Percentiles rank a stretch among this genome's conserved stretches.
Evolutionary conservation across 2,888 invertebrate genomes (phyloP).

Genomic region (Parochlus steinenii): DNA sequence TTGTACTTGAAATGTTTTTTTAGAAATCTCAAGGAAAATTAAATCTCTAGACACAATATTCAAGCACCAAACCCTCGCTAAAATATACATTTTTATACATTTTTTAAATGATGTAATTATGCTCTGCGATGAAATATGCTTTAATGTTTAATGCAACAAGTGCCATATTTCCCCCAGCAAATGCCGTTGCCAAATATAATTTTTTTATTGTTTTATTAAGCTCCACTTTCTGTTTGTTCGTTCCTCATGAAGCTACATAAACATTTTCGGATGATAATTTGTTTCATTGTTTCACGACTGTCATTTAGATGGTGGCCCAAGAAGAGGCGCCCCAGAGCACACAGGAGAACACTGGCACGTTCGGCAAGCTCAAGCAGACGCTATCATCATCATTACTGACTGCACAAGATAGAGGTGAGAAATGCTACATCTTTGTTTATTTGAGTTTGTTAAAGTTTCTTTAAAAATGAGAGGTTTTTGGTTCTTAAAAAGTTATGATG

Average conservation of each 20-base stretch:
- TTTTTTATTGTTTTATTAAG: no score
- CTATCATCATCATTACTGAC: slow-evolving; percentile 64
- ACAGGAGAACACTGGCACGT: slow-evolving; percentile 47
- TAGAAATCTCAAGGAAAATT: not conserved
- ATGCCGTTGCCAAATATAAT: no score
- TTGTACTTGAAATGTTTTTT: not conserved
- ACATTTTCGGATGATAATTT: not conserved
- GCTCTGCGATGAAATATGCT: not conserved
- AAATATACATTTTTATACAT: no score
- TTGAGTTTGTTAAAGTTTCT: no score
- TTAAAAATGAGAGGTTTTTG: no score
- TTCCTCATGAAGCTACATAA: not conserved
- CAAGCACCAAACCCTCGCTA: no score
- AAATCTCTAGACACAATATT: not conserved
- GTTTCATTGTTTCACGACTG: slow-evolving; percentile 1
- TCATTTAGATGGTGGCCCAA: slow-evolving; percentile 64
- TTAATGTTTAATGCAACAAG: not conserved
- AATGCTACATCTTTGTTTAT: no score
- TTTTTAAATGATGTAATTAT: no score
- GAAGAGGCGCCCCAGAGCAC: slow-evolving; percentile 44
- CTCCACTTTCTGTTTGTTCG: not conserved
- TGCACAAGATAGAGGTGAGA: slow-evolving; percentile 66
- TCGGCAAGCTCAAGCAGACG: slow-evolving; percentile 70
- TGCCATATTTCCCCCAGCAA: not conserved
- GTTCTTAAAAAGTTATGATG: no score